Conservation (phyloP, 53 echinoderm and acorn worm genomes). For the Paelopatides confundens region DNA sequence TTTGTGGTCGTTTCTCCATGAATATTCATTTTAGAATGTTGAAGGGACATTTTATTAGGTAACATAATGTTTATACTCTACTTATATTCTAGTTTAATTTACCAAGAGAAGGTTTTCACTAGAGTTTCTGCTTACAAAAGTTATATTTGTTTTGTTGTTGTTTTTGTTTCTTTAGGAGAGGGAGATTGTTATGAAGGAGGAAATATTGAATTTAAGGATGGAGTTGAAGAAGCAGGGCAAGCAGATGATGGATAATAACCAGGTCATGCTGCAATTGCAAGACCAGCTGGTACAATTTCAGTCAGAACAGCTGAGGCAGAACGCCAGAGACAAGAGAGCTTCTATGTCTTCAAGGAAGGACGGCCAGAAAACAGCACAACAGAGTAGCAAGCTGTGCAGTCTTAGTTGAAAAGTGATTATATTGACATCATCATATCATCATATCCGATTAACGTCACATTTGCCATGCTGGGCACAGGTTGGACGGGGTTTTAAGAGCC, state of each 20-base stretch:
- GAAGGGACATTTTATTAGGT: too few relatives aligned
- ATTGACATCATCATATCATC: too few relatives aligned
- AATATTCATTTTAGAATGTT: too few relatives aligned
- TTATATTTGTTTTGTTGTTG: too few relatives aligned
- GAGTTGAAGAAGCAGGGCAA: constrained; percentile 85
- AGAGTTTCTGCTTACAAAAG: too few relatives aligned
- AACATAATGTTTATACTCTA: too few relatives aligned
- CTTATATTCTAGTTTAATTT: too few relatives aligned
- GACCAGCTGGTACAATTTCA: constrained; percentile 87
- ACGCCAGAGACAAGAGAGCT: constrained; percentile 84
- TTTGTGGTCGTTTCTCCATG: too few relatives aligned
- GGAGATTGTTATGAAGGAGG: constrained; percentile 73
- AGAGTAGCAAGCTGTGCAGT: constrained; percentile 84
- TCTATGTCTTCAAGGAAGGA: constrained; percentile 31
- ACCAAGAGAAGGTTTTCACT: too few relatives aligned
- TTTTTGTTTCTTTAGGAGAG: constrained; percentile 58
- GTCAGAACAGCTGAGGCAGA: constrained; percentile 81
- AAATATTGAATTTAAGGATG: constrained; percentile 72
- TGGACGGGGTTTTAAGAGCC: too few relatives aligned
- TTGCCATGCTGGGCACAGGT: too few relatives aligned
- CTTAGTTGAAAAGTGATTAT: constrained; percentile 72
- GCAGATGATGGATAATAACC: constrained; percentile 93
- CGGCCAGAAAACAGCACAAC: constrained; percentile 51
- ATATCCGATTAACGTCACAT: too few relatives aligned
- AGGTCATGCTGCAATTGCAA: constrained; percentile 89